Evolutionary conservation across 2,797 vertebrate species (phyloP), one percentile per base, ranked within the genome.

Genomic region (Gymnopithys bicolor): DNA sequence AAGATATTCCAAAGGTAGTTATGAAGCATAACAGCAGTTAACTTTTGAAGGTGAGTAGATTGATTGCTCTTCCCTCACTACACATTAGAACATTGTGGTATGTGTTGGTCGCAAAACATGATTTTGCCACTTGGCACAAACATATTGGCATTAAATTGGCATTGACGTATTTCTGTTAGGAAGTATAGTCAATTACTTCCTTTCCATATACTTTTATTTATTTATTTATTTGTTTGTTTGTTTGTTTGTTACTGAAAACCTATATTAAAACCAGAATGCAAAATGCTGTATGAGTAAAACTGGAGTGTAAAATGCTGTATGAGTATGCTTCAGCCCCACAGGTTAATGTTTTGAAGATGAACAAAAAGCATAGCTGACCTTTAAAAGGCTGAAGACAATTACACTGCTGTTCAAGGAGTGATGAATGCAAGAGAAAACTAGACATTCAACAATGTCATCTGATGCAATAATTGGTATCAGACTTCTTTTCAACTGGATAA

Each of bases 41-140:
- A 62, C 28, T 78, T 80, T 86, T 84, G 59, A 87, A 88, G 15
- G 28, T 0, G 1, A 71, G 10, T 11, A 90, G 43, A 84, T 11
- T 68, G 84, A 92, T 37, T 71, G 49, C 10, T 35, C 37, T 90
- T 95, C 67, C 51, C 32, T 70, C 55, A 19, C 35, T 64, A 43
- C 9, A 59, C 10, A 49, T 52, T 80, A 78, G 76, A 87, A 89
- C 35, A 87, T 53, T 67, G 30, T 39, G 60, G 35, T 66, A 37
- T 66, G 32, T 12, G 62, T 43, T 93, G 64, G 9, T 91, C 39
- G 48, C 70, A 69, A 92, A 77, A 46, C 55, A 77, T 4, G 0
- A 51, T 89, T 91, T 86, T 49, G 8, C n/a, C 87, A 85, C 87
- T 95, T 86, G 79, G 51, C 28, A 63, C 87, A 39, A 84, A 93